Evolutionary conservation across 2,113 vertebrate genomes (phyloP).

Genomic region (Pogonocichla stellata): DNA sequence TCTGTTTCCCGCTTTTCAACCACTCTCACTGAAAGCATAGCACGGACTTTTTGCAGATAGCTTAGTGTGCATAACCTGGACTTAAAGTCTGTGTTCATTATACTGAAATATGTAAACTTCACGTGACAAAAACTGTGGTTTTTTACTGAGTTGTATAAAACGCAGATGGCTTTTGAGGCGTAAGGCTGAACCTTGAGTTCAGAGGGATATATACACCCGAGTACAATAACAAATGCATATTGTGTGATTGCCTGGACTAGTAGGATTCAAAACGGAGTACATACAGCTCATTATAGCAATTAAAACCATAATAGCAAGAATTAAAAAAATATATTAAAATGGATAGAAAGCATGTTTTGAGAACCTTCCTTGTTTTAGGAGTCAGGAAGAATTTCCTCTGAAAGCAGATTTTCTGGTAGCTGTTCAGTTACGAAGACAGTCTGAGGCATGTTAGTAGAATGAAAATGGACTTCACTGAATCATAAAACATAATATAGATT

Average conservation of each 20-base stretch:
- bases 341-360: background rate
- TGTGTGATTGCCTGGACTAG: background rate
- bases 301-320: background rate
- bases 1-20: conserved; percentile 29
- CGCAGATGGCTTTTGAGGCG: background rate
- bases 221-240: background rate
- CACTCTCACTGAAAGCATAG: background rate
- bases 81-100: background rate
- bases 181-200: background rate
- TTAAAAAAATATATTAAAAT: background rate
- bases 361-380: background rate
- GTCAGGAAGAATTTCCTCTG: background rate
- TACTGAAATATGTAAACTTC: background rate
- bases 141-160: background rate
- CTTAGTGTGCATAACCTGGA: background rate
- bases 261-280: background rate
- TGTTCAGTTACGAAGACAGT: background rate
- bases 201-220: background rate
- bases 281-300: background rate
- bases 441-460: background rate
- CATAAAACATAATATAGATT: background rate
- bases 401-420: background rate
- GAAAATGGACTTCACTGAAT: background rate
- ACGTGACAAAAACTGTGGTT: background rate
- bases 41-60: background rate